Base-by-base conservation (phyloP, 1,140 invertebrate genomes). In the Brachionus calyciflorus region DNA sequence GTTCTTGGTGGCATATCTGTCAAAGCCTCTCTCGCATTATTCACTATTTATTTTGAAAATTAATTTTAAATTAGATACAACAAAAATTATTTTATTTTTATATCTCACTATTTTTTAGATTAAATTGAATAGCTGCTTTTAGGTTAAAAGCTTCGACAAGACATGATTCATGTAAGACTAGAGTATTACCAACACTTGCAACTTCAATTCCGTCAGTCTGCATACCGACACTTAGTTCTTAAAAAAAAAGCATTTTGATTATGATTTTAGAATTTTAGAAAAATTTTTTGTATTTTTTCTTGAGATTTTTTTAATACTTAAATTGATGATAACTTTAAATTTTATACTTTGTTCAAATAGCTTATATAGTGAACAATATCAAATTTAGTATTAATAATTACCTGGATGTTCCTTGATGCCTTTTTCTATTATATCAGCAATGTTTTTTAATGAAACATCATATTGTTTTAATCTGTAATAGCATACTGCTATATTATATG, bases 101-200 rank as follows among this genome's bases (percentile, higher is more conserved):
- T n/a, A 55, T 55, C 26, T 89, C 88, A 91, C 92, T 88, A 84
- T 99, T 97, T 86, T 96, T 96, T 24, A 95, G 87, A 82, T 97
- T 92, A 85, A 94, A 98, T 85, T 99, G 95, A 79, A 99, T 95
- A 2, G 96, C 96, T 14, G 95, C 95, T 87, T 98, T 98, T 0
- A 99, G 87, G 86, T 99, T 99, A 81, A 98, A 97, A 0, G 96
- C 95, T 87, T 99, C 96, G n/a, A 98, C 93, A 2, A 99, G 86
- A 37, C 94, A 94, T 21, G 96, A 97, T 84, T 98, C 91, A 82
- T 98, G 94, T 53, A 99, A 88, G 0, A 93, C 93, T 46, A 96
- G 86, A 1, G 95, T 96, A 85, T 99, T 99, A 14, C 96, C 96
- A 51, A 99, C 96, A 85, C 94, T 3, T 1, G 70, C 30, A 0